Base-by-base conservation (phyloP, 2,888 invertebrate genomes). In the Acronicta leporina region DNA sequence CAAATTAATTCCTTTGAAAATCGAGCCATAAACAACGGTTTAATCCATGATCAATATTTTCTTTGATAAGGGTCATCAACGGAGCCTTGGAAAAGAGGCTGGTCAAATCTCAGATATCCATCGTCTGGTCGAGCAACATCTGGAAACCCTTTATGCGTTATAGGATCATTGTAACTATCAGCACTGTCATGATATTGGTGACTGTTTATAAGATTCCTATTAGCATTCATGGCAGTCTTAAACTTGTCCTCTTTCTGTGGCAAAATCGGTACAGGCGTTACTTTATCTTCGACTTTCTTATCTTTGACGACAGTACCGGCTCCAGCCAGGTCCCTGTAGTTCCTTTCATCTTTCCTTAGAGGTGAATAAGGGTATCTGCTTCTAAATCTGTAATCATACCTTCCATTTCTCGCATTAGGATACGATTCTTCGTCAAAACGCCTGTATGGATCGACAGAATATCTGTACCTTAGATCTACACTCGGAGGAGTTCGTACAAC, bases 401-500 rank as follows among this genome's bases (percentile, higher is more conserved):
- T 86, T n/a, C 93, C 92, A 43, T 82, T 86, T 48, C 94, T 86
- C 16, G 89, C 86, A 45, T 85, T 86, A 25, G 88, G 85, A 50
- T 85, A 86, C 49, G 91, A 87, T 49, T 93, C 92, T 11, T 95
- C 95, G 8, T 93, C 92, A 50, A 79, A 87, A 2, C 92, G 90
- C 56, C 91, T 88, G 72, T 94, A 93, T 10, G 95, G 93, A 64
- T 94, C 94, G 0, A 82, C 85, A 0, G 90, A 87, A 73, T 95
- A 95, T 73, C 95, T 88, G 77, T 95, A 95, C 51, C 95, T 87
- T 40, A 95, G 83, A 81, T 95, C 95, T 10, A 95, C 95, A 74
- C 93, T 95, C 9, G 95, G 95, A 16, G 96, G 96, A 20, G 95
- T 95, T 53, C 96, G 90, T 0, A 96, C 95, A 5, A 96, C 95